Evolutionary conservation across 2,113 vertebrate species (phyloP), one percentile per base, ranked within the genome.

Genomic region (Macrotus californicus): DNA sequence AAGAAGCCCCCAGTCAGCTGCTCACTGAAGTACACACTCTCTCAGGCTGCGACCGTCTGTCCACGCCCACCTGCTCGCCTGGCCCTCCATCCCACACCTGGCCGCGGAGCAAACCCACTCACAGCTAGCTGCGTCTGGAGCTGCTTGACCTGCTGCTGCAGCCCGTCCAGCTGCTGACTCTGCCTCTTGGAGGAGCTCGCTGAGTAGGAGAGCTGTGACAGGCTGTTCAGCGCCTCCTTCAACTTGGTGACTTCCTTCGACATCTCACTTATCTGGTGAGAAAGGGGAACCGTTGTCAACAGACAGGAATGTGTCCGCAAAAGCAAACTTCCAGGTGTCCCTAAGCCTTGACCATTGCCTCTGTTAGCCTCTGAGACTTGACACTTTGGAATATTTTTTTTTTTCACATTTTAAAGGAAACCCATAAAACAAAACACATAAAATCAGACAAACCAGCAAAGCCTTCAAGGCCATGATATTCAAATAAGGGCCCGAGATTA

Each of bases 201-300:
- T 0, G 98, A 98, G 97, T 99, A 99, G 18, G 99, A 99, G 83
- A 99, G 99, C 98, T 99, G 99, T 2, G 99, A 99, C 87, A 99
- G 98, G 97, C 99, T 99, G 98, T 99, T 99, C 87, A 99, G 93
- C 6, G 99, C 99, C 80, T 99, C 99, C 98, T 99, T 99, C 94
- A 99, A 97, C 96, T 99, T 99, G 95, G 95, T 98, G n/a, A 99
- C 99, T 98, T 99, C 99, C 95, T 99, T 99, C 0, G 99, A 98
- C 97, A 99, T 98, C 96, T 99, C 99, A 73, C 98, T 99, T 96
- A 99, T 99, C 99, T 99, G 95, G 95, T 10, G 29, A 87, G 48
- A 66, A 87, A 75, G 80, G 77, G 43, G 1, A 83, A 73, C 50
- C 3, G 22, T 16, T 15, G 12, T 93, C 67, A 96, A 76, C 0